Percentiles rank a stretch among this genome's conserved stretches.
Conservation (phyloP, 1,140 invertebrate genomes). For the Steinernema feltiae region DNA sequence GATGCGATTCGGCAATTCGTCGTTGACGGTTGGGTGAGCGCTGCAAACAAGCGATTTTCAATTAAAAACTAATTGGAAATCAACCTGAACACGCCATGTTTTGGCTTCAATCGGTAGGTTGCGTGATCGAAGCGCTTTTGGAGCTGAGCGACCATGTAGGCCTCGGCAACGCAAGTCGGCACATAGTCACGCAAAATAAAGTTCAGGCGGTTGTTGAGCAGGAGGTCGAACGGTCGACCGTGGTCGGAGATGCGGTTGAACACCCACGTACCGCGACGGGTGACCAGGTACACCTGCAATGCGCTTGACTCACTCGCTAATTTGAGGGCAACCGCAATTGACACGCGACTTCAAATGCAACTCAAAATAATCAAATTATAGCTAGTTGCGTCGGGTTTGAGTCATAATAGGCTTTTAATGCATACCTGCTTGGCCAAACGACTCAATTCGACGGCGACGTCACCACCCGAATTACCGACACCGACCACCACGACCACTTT, state of each 20-base stretch:
- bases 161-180: conserved; percentile 47
- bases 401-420: no score
- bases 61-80: conserved; percentile 48
- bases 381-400: no score
- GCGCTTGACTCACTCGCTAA: no score
- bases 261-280: conserved; percentile 61
- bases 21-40: conserved; percentile 63
- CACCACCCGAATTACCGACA: conserved; percentile 62
- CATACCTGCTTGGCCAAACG: conserved; percentile 56
- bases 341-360: no score
- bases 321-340: no score
- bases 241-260: conserved; percentile 58
- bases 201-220: conserved; percentile 24
- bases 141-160: conserved; percentile 54
- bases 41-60: conserved; percentile 45
- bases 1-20: conserved; percentile 63
- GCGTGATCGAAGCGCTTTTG: conserved; percentile 61
- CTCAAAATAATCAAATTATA: neutral
- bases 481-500: conserved; percentile 60
- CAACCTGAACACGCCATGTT: conserved; percentile 59
- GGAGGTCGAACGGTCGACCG: conserved; percentile 56
- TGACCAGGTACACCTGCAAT: conserved; percentile 60
- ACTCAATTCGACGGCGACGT: conserved; percentile 61
- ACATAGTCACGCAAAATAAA: conserved; percentile 8
- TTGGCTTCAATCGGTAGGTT: conserved; percentile 60